Base-by-base conservation (phyloP, 2,797 vertebrate genomes). In the Onychomys torridus region DNA sequence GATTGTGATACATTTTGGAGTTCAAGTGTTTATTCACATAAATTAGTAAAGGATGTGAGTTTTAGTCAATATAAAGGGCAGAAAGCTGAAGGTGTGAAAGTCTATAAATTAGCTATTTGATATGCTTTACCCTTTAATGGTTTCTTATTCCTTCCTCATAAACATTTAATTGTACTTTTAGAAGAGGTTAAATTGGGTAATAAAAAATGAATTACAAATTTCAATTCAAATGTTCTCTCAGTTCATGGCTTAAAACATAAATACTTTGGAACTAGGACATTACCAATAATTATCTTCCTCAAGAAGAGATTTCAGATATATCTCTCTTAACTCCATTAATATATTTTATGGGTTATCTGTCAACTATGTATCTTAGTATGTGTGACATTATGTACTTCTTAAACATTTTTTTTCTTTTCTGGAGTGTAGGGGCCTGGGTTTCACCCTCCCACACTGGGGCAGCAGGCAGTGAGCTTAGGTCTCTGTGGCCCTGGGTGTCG, bases 401-500 rank as follows among this genome's bases (percentile, higher is more conserved):
- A 89, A 90, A 81, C 49, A n/a, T n/a, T n/a, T n/a, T n/a, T n/a
- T n/a, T n/a, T n/a, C n/a, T n/a, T n/a, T n/a, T 55, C 13, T 2
- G 65, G 17, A 10, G 0, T 99, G 97, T 98, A 5, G 98, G 98
- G 98, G 96, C 98, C 98, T 71, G 98, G 99, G 98, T 99, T 98
- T 99, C 91, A 98, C 94, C 96, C 27, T 10, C 97, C 93, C 98
- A 92, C 93, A 17, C 10, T 2, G 13, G 0, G 0, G 0, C 29
- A 27, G 98, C 63, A 96, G 98, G 98, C 49, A 98, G 94, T 97
- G 97, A 99, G 98, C 98, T 98, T 69, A 96, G 89, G 97, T 84
- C 98, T 98, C 98, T 40, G 46, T 37, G 97, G 29, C 98, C 99
- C 2, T 99, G 23, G 98, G 99, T 98, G 98, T 99, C 97, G 98